These are phyloP conservation scores for Oceanodroma tethys DNA, from an alignment of 2,113 vertebrate species.

Conservation along the genomic window DNA sequence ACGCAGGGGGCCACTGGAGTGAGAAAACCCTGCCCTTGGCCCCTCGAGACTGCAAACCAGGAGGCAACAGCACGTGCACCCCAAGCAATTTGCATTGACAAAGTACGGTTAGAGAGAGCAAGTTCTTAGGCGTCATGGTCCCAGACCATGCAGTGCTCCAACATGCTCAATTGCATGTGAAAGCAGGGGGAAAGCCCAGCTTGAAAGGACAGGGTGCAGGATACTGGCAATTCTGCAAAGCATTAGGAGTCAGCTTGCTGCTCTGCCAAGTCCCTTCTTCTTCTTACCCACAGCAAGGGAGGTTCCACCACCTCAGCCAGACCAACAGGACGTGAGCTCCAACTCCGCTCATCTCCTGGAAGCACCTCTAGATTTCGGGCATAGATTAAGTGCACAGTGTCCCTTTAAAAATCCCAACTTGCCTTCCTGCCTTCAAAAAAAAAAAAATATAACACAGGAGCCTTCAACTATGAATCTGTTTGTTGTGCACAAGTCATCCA, in stretches of 20 bases:
- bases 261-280: background rate
- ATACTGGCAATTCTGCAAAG: background rate
- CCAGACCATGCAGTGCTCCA: background rate
- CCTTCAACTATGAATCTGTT: background rate
- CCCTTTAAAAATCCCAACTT: conserved; percentile 29
- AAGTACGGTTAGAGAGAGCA: background rate
- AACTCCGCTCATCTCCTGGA: background rate
- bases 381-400: background rate
- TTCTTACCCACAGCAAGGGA: background rate
- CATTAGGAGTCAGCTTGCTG: background rate
- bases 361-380: background rate
- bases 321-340: background rate
- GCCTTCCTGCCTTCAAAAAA: background rate
- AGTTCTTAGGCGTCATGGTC: too few species aligned
- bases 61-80: background rate
- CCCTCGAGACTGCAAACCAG: background rate
- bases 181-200: background rate
- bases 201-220: background rate
- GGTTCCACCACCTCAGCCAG: background rate
- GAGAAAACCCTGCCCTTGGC: background rate
- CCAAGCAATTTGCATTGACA: rapidly evolving
- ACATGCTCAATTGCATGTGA: background rate
- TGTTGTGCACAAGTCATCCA: conserved; percentile 20
- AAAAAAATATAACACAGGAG: background rate
- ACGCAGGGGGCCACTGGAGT: too few species aligned